Base-by-base conservation (phyloP, 1,140 invertebrate species). In the Drosophila burlai region DNA sequence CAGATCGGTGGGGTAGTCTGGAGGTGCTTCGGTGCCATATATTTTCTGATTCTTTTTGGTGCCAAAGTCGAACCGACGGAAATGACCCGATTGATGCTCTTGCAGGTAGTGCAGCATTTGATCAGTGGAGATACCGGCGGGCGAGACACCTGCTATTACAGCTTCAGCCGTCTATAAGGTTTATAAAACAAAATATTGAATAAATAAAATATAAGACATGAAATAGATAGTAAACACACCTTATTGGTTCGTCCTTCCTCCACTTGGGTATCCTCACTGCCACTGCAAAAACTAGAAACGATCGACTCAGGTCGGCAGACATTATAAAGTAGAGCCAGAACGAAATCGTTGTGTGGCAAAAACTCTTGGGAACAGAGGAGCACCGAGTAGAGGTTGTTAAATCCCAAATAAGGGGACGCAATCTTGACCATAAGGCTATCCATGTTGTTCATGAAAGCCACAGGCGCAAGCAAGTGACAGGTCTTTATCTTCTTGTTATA, bases 61-160 rank as follows among this genome's bases (percentile, higher is more conserved):
- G 0, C 93, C 93, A 24, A 92, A 93, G 78, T 94, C 93, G 36
- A 84, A 94, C 31, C 89, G 75, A 0, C 81, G 80, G 13, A 94
- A 94, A 0, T 93, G 84, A 9, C 83, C 92, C 0, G 89, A 93
- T 34, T 94, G 81, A 15, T 94, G 91, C 18, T 93, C 94, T 81
- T 96, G 96, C 8, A 94, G 94, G 80, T 94, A 96, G 83, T 97
- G 96, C 4, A 96, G 93, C 0, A 97, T 81, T 83, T 97, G 96
- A 81, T 95, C 95, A 29, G 95, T 94, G 0, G 96, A 96, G 0
- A 96, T 94, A 8, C 97, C 97, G 8, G 96, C 95, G 1, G 97
- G 97, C 49, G 94, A 93, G 75, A 97, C 96, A 2, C 73, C 73
- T n/a, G 24, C 9, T 94, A 94, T 24, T 95, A 93, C 58, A 96